phyloP scores from a whole-genome alignment of 2,797 vertebrate species.

The Spinibarbus caldwelli region DNA sequence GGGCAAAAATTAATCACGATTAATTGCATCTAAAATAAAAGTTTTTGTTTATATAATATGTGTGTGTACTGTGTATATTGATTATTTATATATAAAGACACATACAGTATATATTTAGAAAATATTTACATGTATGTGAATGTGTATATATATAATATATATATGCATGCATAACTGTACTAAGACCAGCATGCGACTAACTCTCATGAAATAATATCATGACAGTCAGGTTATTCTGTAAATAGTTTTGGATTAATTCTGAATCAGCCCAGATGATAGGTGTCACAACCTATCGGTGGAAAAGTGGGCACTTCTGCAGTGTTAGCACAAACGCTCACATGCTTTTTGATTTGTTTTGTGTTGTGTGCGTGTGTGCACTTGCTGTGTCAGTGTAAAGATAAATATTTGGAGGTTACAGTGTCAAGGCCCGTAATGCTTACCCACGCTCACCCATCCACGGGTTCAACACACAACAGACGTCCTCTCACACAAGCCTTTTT shows the following conservation, averaged over 20 bases:
- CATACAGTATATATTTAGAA: too few relatives aligned
- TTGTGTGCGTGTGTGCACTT: not conserved
- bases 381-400: constrained; percentile 50
- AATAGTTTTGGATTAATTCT: constrained; percentile 13
- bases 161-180: not conserved
- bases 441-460: not conserved
- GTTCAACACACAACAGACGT: constrained; percentile 32
- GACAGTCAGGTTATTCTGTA: not conserved
- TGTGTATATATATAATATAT: too few relatives aligned
- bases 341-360: constrained; percentile 40
- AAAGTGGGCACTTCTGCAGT: constrained; percentile 24
- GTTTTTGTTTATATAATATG: too few relatives aligned
- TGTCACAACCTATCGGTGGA: constrained; percentile 4
- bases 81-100: too few relatives aligned
- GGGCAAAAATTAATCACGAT: too few relatives aligned
- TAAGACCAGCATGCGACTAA: not conserved
- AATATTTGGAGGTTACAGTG: constrained; percentile 50
- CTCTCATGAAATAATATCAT: not conserved
- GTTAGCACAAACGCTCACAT: constrained; percentile 21
- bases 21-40: too few relatives aligned
- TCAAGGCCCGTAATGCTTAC: constrained; percentile 46
- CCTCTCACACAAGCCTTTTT: constrained; percentile 27
- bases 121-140: too few relatives aligned
- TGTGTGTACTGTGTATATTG: too few relatives aligned
- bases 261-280: not conserved